phyloP scores from a whole-genome alignment of 2,888 invertebrate genomes.

The Tinea trinotella region DNA sequence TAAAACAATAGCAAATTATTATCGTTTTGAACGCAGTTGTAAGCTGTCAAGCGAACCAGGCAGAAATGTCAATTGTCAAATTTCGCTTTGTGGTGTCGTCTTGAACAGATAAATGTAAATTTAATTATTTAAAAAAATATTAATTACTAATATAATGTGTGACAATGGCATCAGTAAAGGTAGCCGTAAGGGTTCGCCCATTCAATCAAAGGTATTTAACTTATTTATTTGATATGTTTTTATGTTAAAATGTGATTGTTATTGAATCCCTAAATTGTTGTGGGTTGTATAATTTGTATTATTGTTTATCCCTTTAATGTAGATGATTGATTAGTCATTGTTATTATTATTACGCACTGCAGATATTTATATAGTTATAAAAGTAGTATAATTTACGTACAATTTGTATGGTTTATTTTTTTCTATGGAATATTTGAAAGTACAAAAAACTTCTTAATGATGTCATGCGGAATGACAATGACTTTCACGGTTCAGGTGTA shows the following conservation, averaged over 20 bases:
- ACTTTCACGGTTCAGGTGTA: slow-evolving; percentile 71
- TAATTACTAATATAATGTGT: slow-evolving; percentile 66
- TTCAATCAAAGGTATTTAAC: slow-evolving; percentile 84
- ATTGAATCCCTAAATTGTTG: slow-evolving; percentile 2
- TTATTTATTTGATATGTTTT: slow-evolving; percentile 16
- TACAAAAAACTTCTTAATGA: slow-evolving; percentile 60
- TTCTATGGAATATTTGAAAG: slow-evolving; percentile 36
- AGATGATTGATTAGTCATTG: neutral
- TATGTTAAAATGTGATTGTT: slow-evolving; percentile 12
- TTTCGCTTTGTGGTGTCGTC: slow-evolving; percentile 44
- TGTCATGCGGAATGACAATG: slow-evolving; percentile 64
- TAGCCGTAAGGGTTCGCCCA: slow-evolving; percentile 91
- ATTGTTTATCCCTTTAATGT: neutral
- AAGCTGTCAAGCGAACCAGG: neutral
- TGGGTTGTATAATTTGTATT: slow-evolving; percentile 1
- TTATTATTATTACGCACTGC: neutral
- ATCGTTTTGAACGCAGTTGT: neutral
- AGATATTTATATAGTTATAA: slow-evolving; percentile 5
- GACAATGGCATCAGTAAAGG: slow-evolving; percentile 92
- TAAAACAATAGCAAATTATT: neutral
- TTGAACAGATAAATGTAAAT: slow-evolving; percentile 44
- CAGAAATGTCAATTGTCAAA: neutral
- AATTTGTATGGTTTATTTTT: neutral
- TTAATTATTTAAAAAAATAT: slow-evolving; percentile 38
- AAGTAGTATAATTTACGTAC: neutral